phyloP scores from a whole-genome alignment of 2,797 vertebrate species.

The Aplochiton taeniatus region DNA sequence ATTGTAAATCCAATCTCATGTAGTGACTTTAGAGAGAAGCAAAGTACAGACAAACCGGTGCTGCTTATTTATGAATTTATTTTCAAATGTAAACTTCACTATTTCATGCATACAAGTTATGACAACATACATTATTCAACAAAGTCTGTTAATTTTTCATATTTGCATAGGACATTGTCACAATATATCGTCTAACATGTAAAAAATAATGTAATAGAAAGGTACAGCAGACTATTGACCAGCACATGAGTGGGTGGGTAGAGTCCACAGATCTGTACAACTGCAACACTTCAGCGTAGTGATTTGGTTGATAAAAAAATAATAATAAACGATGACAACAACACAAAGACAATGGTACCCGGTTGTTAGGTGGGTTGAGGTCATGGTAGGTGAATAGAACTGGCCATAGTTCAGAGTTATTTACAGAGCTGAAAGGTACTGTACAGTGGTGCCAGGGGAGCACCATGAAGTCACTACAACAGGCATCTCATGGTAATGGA shows the following conservation, averaged over 20 bases:
- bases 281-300: constrained; percentile 93
- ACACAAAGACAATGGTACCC: constrained; percentile 65
- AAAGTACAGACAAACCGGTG: constrained; percentile 27
- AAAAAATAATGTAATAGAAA: constrained; percentile 97
- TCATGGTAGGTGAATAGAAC: constrained; percentile 72
- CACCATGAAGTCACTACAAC: constrained; percentile 80
- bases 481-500: constrained; percentile 80
- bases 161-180: constrained; percentile 96
- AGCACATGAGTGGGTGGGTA: constrained; percentile 75
- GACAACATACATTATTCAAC: constrained; percentile 90
- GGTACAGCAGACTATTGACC: constrained; percentile 92
- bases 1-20: too few species aligned
- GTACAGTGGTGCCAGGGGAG: constrained; percentile 71
- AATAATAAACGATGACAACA: constrained; percentile 34
- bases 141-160: constrained; percentile 87
- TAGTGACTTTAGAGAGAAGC: constrained; percentile 8
- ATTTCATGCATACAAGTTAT: constrained; percentile 99
- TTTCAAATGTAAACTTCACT: constrained; percentile 98
- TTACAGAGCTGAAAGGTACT: constrained; percentile 69
- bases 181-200: constrained; percentile 98
- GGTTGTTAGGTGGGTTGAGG: constrained; percentile 74
- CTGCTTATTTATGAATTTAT: constrained; percentile 90
- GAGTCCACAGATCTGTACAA: constrained; percentile 84
- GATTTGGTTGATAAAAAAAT: constrained; percentile 78
- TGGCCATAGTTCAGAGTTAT: constrained; percentile 81